phyloP scores from a whole-genome alignment of 1,140 invertebrate species.

The Trichonephila clavata region DNA sequence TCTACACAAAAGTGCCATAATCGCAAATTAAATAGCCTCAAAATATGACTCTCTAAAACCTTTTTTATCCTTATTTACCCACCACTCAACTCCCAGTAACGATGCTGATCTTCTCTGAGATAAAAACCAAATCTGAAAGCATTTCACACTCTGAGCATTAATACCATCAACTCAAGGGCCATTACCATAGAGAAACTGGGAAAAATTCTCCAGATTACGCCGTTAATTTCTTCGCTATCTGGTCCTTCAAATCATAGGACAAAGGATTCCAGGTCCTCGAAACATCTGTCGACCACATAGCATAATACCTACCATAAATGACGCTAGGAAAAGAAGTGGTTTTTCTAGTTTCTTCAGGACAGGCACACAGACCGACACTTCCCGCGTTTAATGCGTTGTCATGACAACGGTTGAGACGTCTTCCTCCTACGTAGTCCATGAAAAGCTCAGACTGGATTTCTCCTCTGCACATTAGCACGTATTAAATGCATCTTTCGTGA shows the following conservation, averaged over 20 bases:
- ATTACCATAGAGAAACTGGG: background rate
- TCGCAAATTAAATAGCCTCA: background rate
- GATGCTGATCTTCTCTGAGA: background rate
- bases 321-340: background rate
- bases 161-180: conserved; percentile 6
- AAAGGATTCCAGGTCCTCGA: conserved; percentile 1
- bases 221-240: conserved; percentile 23
- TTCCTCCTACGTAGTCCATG: conserved; percentile 17
- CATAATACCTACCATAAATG: background rate
- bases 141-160: background rate
- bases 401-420: background rate
- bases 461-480: conserved; percentile 23
- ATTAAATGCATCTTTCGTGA: conserved; percentile 41
- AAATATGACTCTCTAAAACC: background rate
- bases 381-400: conserved; percentile 14
- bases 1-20: background rate
- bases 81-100: background rate
- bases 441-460: conserved; percentile 26
- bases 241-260: background rate
- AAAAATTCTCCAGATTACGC: conserved; percentile 34
- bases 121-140: background rate
- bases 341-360: background rate
- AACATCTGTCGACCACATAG: conserved; percentile 17
- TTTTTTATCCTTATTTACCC: background rate
- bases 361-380: background rate